Evolutionary conservation across 2,113 vertebrate genomes (phyloP), one percentile per base, ranked within the genome.

Genomic region (Glareola pratincola): DNA sequence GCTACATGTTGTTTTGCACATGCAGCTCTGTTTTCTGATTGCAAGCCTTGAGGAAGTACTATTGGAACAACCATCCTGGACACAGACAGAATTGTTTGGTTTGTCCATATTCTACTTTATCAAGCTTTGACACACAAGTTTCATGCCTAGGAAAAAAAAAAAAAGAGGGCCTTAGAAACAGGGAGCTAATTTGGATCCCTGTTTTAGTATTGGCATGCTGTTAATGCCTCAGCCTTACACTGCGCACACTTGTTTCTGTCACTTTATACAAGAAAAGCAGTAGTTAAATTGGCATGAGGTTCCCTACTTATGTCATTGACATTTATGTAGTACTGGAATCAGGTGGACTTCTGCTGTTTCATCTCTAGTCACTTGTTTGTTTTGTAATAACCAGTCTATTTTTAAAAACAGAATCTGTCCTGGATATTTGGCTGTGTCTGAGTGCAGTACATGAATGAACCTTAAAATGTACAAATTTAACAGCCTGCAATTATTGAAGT

Each of bases 401-500:
- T 93, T 92, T 76, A 90, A 93, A 85, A 80, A 4, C 51, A 82
- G 48, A 79, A 67, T 53, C 82, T 62, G 45, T 73, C 48, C 62
- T 88, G 57, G 74, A 24, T 92, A 73, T 93, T 48, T 92, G 84
- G 54, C 75, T 90, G 71, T 53, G 51, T 76, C 78, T 81, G 71
- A 92, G 37, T 59, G 53, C 59, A 66, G 84, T 47, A 75, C 71
- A 83, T 43, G 43, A 85, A 90, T 93, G 92, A 96, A 93, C 93
- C 78, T 93, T 95, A 93, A 90, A 72, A 83, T 41, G 78, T 83
- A 74, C 78, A 94, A 88, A 92, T 92, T 62, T 80, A 94, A 62
- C 54, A 50, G 86, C 63, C 75, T 77, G 75, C 86, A 91, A 50
- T 95, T 82, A 95, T 54, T 91, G 32, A 75, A 83, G 67, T 62